Conservation (phyloP, 2,113 vertebrate species). For the Tenrec ecaudatus region DNA sequence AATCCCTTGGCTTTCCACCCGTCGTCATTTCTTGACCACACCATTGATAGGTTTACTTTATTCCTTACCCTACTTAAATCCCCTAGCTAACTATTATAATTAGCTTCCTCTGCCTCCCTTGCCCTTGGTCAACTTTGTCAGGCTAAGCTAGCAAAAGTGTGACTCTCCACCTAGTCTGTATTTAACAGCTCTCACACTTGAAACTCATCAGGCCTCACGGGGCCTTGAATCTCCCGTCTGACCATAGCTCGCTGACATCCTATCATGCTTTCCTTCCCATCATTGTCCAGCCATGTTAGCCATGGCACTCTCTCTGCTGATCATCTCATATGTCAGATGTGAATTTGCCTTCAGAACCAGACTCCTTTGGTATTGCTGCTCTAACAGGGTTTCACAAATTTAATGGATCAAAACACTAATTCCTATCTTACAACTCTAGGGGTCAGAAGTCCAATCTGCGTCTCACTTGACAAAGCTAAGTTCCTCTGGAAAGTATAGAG, state of each 20-base stretch:
- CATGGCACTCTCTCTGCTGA: background rate
- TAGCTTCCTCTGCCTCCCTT: too few species aligned
- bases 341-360: background rate
- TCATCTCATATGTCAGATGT: background rate
- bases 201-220: background rate
- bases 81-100: background rate
- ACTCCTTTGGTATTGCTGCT: background rate
- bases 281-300: too few species aligned
- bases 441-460: background rate
- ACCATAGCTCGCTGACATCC: accelerated
- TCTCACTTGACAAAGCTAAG: background rate
- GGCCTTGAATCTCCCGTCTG: background rate
- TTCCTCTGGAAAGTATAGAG: background rate
- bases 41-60: background rate
- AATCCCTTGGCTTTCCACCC: background rate
- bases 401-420: background rate
- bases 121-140: too few species aligned
- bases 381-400: background rate
- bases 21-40: too few species aligned
- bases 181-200: background rate
- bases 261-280: background rate
- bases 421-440: background rate
- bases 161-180: background rate
- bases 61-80: background rate
- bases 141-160: too few species aligned